Evolutionary conservation across 2,888 invertebrate species (phyloP), one percentile per base, ranked within the genome.

Genomic region (Campoletis raptor): DNA sequence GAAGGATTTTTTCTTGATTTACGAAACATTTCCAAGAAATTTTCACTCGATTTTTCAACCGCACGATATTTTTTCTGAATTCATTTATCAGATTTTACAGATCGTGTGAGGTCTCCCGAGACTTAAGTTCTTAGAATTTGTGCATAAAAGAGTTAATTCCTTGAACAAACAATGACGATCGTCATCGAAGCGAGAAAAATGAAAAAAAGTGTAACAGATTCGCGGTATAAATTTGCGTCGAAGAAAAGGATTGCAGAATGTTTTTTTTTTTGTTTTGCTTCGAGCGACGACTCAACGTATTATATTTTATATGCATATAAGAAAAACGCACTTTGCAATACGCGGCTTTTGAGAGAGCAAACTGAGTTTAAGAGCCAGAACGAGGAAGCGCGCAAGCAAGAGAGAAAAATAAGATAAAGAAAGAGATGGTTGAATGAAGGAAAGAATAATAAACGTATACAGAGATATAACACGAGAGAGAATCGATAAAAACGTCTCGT

Each of bases 401-500:
- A 57, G 5, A 30, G 10, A 24, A 48, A 7, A 48, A 21, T 37
- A 64, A 72, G 77, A 81, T 54, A 73, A 40, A 73, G 67, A 79
- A 70, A 79, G 73, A 42, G 42, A 30, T 7, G 40, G 70, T 67
- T 61, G 64, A 64, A 86, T 64, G 73, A 67, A 76, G 70, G 81
- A 64, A 45, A 76, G 72, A 70, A 77, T 57, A 83, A 83, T 77
- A 70, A 72, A 72, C 45, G 69, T 40, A 81, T 81, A 86, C 77
- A 84, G 86, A 86, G 87, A 86, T 86, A 90, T 91, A 89, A 90
- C 79, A 80, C 52, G 79, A 82, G 85, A 81, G 82, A 87, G 79
- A 84, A 87, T 87, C 86, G 86, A 87, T 87, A 87, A 87, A 87
- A 87, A 87, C 84, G 88, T 86, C 90, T 89, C 92, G 90, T 92